Base-by-base conservation (phyloP, 1,140 invertebrate genomes). In the Drosophila arawakana region DNA sequence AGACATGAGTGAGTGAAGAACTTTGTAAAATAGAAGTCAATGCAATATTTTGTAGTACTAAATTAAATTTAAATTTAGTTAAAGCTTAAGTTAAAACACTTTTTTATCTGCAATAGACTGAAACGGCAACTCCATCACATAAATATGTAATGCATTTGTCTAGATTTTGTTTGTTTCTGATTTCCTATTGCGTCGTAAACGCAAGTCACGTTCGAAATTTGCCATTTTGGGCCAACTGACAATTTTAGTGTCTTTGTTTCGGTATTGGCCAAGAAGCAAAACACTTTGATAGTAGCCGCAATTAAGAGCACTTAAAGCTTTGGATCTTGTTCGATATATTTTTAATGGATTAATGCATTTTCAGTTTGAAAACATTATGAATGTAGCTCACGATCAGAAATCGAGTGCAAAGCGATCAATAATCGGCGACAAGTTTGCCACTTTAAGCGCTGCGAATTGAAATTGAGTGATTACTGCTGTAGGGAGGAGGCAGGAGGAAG, bases 331-430 rank as follows among this genome's bases (percentile, higher is more conserved):
- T 81, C 82, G 82, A 81, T 82, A 79, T 85, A 63, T 76, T 5
- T 30, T 41, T 72, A 7, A 66, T 68, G 83, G 72, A 79, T 85
- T 85, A 85, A 86, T 86, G 84, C 68, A 61, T 73, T 70, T 80
- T 68, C 34, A 25, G 50, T 54, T 30, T 5, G 25, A 54, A 57
- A 18, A 41, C 54, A 57, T 41, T 57, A 30, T 77, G 80, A 82
- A 86, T 88, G 72, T 86, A 73, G 82, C 52, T 86, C 82, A 88
- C 83, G 82, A 86, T 86, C 82, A 76, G 50, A 86, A 86, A 79
- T 73, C 69, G 78, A 13, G 11, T 57, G 61, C 67, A 43, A 78
- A 50, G 2, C 60, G 50, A 21, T 41, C 34, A 41, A 43, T 37
- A 41, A 6, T 15, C 18, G 57, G 70, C 68, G 60, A 78, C 67